phyloP scores from a whole-genome alignment of 2,797 vertebrate genomes.

The Phrynocephalus guinanensis region DNA sequence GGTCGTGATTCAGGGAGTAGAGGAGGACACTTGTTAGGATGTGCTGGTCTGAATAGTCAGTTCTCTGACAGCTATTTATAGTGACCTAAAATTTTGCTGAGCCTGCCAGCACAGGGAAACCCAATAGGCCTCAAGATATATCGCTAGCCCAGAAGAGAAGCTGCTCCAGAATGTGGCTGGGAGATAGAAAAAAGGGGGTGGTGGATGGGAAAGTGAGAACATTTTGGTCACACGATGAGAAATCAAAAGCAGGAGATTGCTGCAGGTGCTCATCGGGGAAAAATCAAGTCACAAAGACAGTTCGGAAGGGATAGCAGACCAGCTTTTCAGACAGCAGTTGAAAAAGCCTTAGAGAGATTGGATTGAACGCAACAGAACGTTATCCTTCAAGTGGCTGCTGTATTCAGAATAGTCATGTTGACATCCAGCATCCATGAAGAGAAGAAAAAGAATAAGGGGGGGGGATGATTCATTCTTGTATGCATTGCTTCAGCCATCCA shows the following conservation, averaged over 20 bases:
- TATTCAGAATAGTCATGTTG: no score
- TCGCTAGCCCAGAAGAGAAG: neutral
- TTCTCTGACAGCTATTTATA: conserved; percentile 14
- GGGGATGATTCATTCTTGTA: neutral
- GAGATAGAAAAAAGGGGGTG: neutral
- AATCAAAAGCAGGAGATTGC: no score
- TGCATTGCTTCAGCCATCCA: neutral
- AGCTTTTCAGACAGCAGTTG: neutral
- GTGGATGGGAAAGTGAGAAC: neutral
- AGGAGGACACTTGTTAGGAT: neutral
- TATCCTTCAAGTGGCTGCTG: no score
- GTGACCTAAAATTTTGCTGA: neutral
- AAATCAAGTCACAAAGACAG: no score
- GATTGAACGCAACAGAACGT: neutral
- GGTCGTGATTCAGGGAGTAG: neutral
- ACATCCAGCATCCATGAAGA: no score
- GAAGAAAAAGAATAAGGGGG: no score
- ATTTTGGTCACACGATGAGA: no score
- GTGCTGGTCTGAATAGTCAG: neutral
- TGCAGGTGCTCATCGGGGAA: no score
- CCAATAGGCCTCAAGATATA: neutral
- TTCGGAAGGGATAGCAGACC: no score
- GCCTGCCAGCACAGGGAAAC: neutral
- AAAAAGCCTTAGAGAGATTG: neutral
- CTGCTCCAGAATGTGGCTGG: neutral